These are phyloP conservation scores for Gymnoscelis rufifasciata DNA, from an alignment of 2,888 invertebrate genomes.

Conservation along the genomic window DNA sequence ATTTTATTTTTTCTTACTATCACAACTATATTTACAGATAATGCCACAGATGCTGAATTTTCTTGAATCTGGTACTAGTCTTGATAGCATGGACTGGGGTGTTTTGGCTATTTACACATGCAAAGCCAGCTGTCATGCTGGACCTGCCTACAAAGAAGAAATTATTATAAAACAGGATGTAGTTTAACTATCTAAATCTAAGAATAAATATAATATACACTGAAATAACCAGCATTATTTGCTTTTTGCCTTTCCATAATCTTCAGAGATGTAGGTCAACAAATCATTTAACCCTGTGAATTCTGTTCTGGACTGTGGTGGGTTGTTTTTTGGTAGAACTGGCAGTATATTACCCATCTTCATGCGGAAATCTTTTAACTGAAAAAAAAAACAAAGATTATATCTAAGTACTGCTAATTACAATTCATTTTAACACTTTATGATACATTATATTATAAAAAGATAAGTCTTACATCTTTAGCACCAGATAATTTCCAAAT, in stretches of 20 bases:
- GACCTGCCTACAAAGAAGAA: constrained; percentile 86
- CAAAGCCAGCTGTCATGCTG: constrained; percentile 83
- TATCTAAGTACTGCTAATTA: not conserved
- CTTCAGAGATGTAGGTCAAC: constrained; percentile 85
- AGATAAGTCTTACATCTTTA: constrained; percentile 82
- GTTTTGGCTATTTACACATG: constrained; percentile 92
- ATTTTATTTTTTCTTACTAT: no score
- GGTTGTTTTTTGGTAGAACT: constrained; percentile 85
- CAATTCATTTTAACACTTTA: not conserved
- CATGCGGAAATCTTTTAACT: constrained; percentile 89
- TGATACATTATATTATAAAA: not conserved
- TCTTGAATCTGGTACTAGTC: constrained; percentile 80
- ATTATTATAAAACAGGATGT: constrained; percentile 91
- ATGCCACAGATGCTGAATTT: constrained; percentile 89
- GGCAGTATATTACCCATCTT: constrained; percentile 90
- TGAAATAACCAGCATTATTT: constrained; percentile 26
- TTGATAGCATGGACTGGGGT: constrained; percentile 92
- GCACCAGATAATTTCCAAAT: constrained; percentile 95
- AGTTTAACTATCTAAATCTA: constrained; percentile 4
- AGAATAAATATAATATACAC: not conserved
- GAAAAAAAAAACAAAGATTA: constrained; percentile 32
- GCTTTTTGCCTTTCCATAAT: constrained; percentile 61
- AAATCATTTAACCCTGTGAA: constrained; percentile 92
- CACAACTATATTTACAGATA: constrained; percentile 71
- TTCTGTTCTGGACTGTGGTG: constrained; percentile 90